These are phyloP conservation scores for Tetragonula clypearis DNA, from an alignment of 1,140 invertebrate species.

Conservation along the genomic window DNA sequence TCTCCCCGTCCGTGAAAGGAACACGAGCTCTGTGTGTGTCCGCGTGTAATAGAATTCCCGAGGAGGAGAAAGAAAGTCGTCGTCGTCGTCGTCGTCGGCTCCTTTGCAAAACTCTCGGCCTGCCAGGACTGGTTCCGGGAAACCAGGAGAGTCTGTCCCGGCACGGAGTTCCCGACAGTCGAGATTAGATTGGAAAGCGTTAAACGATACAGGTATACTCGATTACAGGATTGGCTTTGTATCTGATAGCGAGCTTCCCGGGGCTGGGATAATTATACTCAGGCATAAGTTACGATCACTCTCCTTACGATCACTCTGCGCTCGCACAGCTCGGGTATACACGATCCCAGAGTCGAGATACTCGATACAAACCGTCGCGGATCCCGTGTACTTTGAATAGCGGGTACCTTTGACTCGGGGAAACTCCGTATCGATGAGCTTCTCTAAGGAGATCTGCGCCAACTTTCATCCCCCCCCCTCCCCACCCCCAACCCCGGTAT, in stretches of 20 bases:
- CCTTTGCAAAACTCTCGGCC: too few species aligned
- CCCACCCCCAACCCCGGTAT: too few species aligned
- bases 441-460: not conserved
- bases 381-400: not conserved
- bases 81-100: too few species aligned
- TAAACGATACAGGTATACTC: not conserved
- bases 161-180: not conserved
- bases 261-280: not conserved
- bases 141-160: not conserved
- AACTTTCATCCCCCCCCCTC: not conserved
- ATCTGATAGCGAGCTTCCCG: not conserved
- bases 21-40: slow-evolving; percentile 26
- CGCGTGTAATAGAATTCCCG: slow-evolving; percentile 40
- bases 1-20: slow-evolving; percentile 36
- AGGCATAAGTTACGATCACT: not conserved
- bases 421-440: not conserved
- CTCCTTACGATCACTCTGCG: not conserved
- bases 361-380: not conserved
- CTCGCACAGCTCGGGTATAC: not conserved
- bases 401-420: not conserved
- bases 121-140: too few species aligned
- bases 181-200: slow-evolving; percentile 11
- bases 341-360: not conserved
- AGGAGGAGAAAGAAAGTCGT: not conserved
- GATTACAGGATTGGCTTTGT: not conserved